Base-by-base conservation (phyloP, 2,888 invertebrate genomes). In the Pachycephus smyrnensis region DNA sequence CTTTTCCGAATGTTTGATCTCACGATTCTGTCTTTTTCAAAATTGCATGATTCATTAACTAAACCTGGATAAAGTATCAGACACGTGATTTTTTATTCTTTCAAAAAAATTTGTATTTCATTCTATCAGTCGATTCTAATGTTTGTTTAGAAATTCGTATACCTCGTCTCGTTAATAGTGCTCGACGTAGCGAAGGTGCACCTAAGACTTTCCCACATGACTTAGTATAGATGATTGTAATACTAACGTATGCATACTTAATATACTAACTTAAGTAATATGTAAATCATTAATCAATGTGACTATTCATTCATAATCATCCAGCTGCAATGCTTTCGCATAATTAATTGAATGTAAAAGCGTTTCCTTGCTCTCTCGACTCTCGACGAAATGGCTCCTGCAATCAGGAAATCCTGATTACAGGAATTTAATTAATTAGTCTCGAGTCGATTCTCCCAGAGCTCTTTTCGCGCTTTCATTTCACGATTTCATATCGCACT, bases 401-500 rank as follows among this genome's bases (percentile, higher is more conserved):
- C 6, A 55, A 55, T 55, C 55, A 23, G 23, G 23, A 23, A 23
- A 23, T 55, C 6, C 9, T 23, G 23, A 55, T 9, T 55, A 23
- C 2, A 23, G 55, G 15, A 55, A 55, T 55, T 23, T 0, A 55
- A 23, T 23, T 23, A 55, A 55, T 55, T 23, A 55, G 23, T 55
- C 55, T 55, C 55, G 2, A 55, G 55, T 55, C 30, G 71, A 71
- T 32, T 71, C 23, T 30, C 30, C 71, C 12, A 71, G 71, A 31
- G 31, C 30, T 71, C 71, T 11, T 31, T 12, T 71, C 3, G 71
- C 71, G 31, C 71, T 71, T 32, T 71, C 30, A 71, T n/a, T 6
- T 31, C 30, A 30, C 23, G 71, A n/a, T 71, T 71, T 69, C 33
- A 69, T 35, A 76, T 73, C 75, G 69, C 32, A 80, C 80, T 81